Conservation (phyloP, 2,888 invertebrate genomes). For the Tuta absoluta region DNA sequence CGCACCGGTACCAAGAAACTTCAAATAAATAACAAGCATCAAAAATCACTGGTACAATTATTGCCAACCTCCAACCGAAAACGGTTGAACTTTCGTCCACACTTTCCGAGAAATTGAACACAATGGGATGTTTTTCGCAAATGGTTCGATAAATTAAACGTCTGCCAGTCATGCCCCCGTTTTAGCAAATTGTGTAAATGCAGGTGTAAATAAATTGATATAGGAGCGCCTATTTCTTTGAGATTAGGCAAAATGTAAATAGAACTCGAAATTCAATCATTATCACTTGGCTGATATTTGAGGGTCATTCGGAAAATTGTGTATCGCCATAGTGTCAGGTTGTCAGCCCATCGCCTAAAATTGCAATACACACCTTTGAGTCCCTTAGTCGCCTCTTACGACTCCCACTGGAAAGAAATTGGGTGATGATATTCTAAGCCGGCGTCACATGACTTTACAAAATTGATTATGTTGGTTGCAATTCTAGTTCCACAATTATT, state of each 20-base stretch:
- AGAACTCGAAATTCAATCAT: too few species aligned
- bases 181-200: constrained; percentile 50
- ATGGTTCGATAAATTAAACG: constrained; percentile 48
- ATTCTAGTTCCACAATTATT: too few species aligned
- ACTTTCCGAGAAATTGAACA: constrained; percentile 24
- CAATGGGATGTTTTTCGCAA: constrained; percentile 29
- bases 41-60: not conserved
- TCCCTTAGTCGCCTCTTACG: not conserved
- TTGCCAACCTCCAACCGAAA: too few species aligned
- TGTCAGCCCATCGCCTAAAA: too few species aligned
- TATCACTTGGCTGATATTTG: too few species aligned
- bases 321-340: too few species aligned
- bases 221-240: constrained; percentile 6
- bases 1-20: too few species aligned
- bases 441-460: not conserved
- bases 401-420: too few species aligned
- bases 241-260: too few species aligned
- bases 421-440: too few species aligned
- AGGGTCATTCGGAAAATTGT: too few species aligned
- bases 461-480: not conserved
- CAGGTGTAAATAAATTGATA: not conserved
- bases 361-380: not conserved
- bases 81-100: constrained; percentile 1
- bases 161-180: constrained; percentile 53
- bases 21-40: too few species aligned